A percentile compares a stretch with the other conserved stretches of the same genome.
Evolutionary conservation across 1,140 invertebrate species (phyloP).

Genomic region (Drosophila ohnishii): DNA sequence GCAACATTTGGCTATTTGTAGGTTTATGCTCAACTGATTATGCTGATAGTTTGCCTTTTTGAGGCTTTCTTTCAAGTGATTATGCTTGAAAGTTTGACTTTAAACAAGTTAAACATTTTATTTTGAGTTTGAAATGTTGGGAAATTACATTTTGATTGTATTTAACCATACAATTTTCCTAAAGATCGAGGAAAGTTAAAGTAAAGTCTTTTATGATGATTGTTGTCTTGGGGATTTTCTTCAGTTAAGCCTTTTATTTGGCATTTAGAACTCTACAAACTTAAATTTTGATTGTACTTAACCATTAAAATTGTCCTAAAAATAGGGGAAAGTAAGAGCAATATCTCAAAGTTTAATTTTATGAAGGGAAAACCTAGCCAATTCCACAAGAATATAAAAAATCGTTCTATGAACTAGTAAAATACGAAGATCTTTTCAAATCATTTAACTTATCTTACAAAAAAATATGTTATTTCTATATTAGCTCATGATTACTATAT

Average conservation of each 20-base stretch:
- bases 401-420: neutral
- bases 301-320: neutral
- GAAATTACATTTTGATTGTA: too few species aligned
- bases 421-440: neutral
- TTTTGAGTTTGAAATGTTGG: neutral
- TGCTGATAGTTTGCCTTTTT: neutral
- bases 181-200: too few species aligned
- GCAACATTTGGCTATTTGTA: neutral
- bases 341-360: too few species aligned
- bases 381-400: neutral
- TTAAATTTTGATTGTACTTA: neutral
- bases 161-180: too few species aligned
- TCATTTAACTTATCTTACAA: neutral
- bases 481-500: conserved; percentile 3
- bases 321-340: neutral
- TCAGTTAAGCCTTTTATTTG: too few species aligned
- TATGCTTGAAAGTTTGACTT: neutral
- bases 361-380: neutral
- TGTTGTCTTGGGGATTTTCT: too few species aligned
- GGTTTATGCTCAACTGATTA: neutral
- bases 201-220: neutral
- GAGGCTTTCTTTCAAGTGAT: neutral
- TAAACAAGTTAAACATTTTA: neutral
- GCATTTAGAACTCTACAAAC: neutral
- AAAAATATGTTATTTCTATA: neutral